Evolutionary conservation across 2,888 invertebrate genomes (phyloP), one percentile per base, ranked within the genome.

Genomic region (Magallana nippona): DNA sequence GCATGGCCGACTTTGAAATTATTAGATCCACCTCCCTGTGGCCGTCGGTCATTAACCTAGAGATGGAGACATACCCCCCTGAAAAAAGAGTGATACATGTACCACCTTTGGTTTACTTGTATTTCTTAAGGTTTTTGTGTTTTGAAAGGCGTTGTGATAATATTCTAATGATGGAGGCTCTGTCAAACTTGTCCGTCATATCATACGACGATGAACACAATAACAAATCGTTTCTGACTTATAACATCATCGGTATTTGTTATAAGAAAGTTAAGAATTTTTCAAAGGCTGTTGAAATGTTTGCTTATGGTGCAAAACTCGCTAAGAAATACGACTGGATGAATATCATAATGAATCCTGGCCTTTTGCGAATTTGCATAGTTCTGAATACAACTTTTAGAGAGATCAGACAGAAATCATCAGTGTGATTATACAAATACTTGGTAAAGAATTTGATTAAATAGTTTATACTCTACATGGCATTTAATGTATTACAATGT

Each of bases 221-320:
- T 27, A 17, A 71, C 15, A 32, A 32, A 0, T 71, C 71, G 11
- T 71, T 32, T 71, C 71, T 71, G 27, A 71, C 71, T 10, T 71
- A 27, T 22, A 71, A 71, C 32, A 71, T 71, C 27, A 71, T 71
- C 22, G 71, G 71, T 5, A 71, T 71, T 71, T 71, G 71, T 27
- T 32, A 71, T 15, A 22, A 71, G 17, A 22, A 32, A 71, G 27
- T 13, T 71, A 32, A 32, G 71, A 71, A 71, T 13, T 71, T 10
- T 32, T 15, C 71, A 11, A 32, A 71, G 27, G 71, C 71, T 15
- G 15, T 71, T 10, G 27, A 71, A 11, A 71, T 71, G 71, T 71
- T 71, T 13, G 13, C 15, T 13, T 11, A 71, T 11, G 32, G 71
- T 27, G 71, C 22, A 2, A 71, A 71, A 32, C 27, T 13, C 22